Conservation (phyloP, 2,113 vertebrate genomes). For the Megaleporinus macrocephalus region DNA sequence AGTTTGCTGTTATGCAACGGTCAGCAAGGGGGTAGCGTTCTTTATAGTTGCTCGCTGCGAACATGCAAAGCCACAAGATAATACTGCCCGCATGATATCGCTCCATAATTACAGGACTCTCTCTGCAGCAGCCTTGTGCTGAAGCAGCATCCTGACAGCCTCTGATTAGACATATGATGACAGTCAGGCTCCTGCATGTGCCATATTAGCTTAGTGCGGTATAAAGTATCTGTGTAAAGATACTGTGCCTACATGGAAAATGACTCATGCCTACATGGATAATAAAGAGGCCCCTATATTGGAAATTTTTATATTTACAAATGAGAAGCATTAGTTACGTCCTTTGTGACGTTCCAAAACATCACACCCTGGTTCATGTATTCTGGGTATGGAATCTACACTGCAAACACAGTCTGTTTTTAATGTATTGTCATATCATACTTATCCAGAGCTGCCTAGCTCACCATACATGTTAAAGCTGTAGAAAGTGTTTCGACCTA, state of each 20-base stretch:
- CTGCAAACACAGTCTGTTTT: no score
- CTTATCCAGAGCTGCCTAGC: no score
- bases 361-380: no score
- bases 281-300: not conserved
- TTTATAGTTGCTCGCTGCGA: constrained; percentile 5
- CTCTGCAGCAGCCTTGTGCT: constrained; percentile 12
- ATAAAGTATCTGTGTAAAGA: not conserved
- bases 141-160: constrained; percentile 18
- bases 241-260: not conserved
- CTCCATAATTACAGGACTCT: constrained; percentile 22
- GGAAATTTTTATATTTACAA: not conserved
- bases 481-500: no score
- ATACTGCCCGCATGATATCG: not conserved
- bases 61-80: not conserved
- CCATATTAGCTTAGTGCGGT: not conserved
- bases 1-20: constrained; percentile 23
- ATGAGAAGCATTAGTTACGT: no score
- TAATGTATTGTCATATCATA: no score
- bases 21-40: constrained; percentile 13
- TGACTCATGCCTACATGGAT: not conserved
- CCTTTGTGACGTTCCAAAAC: no score
- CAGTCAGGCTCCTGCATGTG: not conserved
- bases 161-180: not conserved
- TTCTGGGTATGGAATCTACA: no score
- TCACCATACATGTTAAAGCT: no score